Evolutionary conservation across 2,888 invertebrate species (phyloP).

Genomic region (Silvanus unidentatus): DNA sequence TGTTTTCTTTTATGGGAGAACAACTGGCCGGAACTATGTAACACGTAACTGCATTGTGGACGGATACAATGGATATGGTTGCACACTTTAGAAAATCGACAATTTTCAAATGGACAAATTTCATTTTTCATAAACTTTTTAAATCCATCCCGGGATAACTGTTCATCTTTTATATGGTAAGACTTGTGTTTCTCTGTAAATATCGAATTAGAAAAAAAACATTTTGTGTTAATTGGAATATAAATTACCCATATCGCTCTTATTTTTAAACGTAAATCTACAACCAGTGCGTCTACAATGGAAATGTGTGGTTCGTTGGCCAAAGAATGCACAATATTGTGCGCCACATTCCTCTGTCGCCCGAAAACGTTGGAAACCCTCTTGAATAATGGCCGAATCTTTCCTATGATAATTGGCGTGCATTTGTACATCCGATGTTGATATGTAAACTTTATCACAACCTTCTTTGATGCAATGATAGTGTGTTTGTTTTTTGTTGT

Average conservation of each 20-base stretch:
- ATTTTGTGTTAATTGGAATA: neutral
- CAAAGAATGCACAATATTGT: conserved; percentile 84
- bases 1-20: conserved; percentile 97
- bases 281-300: conserved; percentile 90
- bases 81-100: conserved; percentile 89
- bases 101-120: conserved; percentile 83
- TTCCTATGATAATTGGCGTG: conserved; percentile 98
- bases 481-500: conserved; percentile 91
- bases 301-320: conserved; percentile 95
- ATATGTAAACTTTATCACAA: conserved; percentile 94
- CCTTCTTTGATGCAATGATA: conserved; percentile 96
- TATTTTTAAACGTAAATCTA: conserved; percentile 95
- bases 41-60: conserved; percentile 89
- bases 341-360: conserved; percentile 95
- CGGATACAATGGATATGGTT: conserved; percentile 99
- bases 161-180: conserved; percentile 96
- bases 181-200: conserved; percentile 94
- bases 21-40: conserved; percentile 94
- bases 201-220: too few species aligned
- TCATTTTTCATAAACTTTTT: conserved; percentile 99
- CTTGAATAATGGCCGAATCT: conserved; percentile 94
- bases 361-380: conserved; percentile 93
- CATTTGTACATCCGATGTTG: conserved; percentile 98
- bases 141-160: conserved; percentile 91
- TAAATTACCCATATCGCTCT: conserved; percentile 92